phyloP scores from a whole-genome alignment of 2,888 invertebrate genomes.

The Cistogaster globosa region DNA sequence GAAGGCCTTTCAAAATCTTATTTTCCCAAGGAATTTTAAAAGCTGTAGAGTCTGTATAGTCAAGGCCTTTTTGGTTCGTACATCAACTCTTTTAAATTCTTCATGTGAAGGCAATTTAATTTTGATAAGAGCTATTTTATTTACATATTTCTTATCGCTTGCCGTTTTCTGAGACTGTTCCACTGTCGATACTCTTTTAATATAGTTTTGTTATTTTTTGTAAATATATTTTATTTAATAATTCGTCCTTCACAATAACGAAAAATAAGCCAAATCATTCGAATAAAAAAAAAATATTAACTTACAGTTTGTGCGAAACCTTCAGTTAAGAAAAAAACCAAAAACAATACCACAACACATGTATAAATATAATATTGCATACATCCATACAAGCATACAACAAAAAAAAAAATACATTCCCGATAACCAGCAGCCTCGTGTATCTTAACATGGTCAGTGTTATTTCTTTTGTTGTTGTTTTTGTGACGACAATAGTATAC shows the following conservation, averaged over 20 bases:
- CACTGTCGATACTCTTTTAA: neutral
- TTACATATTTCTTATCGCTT: too few relatives aligned
- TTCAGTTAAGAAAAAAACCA: slow-evolving; percentile 32
- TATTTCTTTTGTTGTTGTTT: neutral
- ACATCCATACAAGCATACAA: neutral
- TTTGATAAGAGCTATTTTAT: too few relatives aligned
- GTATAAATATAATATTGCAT: neutral
- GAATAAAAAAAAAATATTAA: slow-evolving; percentile 23
- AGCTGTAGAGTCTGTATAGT: too few relatives aligned
- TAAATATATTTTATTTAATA: slow-evolving; percentile 47
- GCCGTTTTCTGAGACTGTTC: neutral
- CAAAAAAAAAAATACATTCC: slow-evolving; percentile 13
- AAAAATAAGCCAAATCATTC: slow-evolving; percentile 27
- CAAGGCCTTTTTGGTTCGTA: too few relatives aligned
- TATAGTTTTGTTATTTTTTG: slow-evolving; percentile 19
- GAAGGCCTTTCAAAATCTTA: too few relatives aligned
- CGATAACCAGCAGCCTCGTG: slow-evolving; percentile 49
- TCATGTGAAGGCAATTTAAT: too few relatives aligned
- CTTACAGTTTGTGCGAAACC: slow-evolving; percentile 47
- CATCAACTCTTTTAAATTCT: too few relatives aligned
- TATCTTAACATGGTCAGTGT: slow-evolving; percentile 32
- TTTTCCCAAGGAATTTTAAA: too few relatives aligned
- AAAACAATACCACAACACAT: slow-evolving; percentile 21
- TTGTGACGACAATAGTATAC: slow-evolving; percentile 2
- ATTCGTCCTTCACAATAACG: slow-evolving; percentile 58